These are phyloP conservation scores for Musca vetustissima DNA, from an alignment of 1,140 invertebrate genomes.

Conservation along the genomic window DNA sequence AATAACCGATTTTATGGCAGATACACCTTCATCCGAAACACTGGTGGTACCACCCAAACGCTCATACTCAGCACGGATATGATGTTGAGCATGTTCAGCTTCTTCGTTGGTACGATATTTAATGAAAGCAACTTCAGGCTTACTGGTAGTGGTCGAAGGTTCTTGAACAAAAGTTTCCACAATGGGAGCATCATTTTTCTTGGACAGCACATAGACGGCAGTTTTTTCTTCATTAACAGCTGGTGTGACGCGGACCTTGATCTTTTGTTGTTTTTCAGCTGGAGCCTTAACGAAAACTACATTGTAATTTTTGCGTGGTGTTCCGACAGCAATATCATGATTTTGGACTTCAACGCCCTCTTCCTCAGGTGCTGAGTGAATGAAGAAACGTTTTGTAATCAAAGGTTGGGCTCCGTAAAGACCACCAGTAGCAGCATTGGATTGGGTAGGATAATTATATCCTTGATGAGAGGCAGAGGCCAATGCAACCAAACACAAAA, in stretches of 20 bases:
- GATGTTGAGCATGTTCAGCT: slow-evolving; percentile 27
- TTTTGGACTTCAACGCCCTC: background rate
- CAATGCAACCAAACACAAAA: no score
- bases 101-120: slow-evolving; percentile 66
- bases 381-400: slow-evolving; percentile 27
- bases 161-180: slow-evolving; percentile 47
- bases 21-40: slow-evolving; percentile 2
- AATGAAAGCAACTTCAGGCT: slow-evolving; percentile 75
- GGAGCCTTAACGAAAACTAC: slow-evolving; percentile 75
- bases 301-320: slow-evolving; percentile 75
- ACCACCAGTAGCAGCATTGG: no score
- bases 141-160: slow-evolving; percentile 56
- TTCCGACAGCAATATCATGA: slow-evolving; percentile 28
- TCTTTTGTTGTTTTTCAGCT: slow-evolving; percentile 63
- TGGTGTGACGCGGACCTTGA: slow-evolving; percentile 45
- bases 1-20: background rate
- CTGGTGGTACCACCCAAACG: slow-evolving; percentile 14
- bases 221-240: slow-evolving; percentile 79
- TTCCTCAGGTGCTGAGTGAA: slow-evolving; percentile 28
- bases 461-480: no score
- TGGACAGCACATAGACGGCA: slow-evolving; percentile 80
- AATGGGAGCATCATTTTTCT: slow-evolving; percentile 59
- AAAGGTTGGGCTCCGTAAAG: background rate
- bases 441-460: no score
- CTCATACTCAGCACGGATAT: slow-evolving; percentile 28